Base-by-base conservation (phyloP, 2,888 invertebrate genomes). In the Caenorhabditis zanzibari region DNA sequence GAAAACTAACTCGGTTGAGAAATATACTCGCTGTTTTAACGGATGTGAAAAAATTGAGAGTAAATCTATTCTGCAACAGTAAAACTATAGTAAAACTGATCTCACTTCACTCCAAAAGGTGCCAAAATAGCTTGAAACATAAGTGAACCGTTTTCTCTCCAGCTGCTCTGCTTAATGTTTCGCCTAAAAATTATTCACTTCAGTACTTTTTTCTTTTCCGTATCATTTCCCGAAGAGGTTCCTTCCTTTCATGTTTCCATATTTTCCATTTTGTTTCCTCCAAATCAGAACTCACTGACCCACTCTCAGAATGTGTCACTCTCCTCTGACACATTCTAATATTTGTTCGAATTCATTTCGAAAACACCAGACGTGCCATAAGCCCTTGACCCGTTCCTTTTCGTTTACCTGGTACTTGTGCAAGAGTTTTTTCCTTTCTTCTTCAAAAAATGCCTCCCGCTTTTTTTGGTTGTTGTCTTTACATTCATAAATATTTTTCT, bases 361-460 rank as follows among this genome's bases (percentile, higher is more conserved):
- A 56, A 38, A 38, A 38, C 12, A 38, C 38, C 7, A 38, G 38
- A 24, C 56, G 28, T 56, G 19, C 56, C 28, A 47, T 22, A 47
- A 69, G 61, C 69, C 79, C 79, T 79, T 79, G 79, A 79, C 79
- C 77, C 69, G 38, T 66, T 22, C 47, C 28, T 64, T n/a, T n/a
- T n/a, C 3, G 24, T 22, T 52, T 54, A 69, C 71, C 71, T 63
- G 77, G 41, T 52, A 61, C 69, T 49, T 26, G 28, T 26, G 44
- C 58, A 47, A 6, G 19, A 4, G 32, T 32, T 12, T 38, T 38
- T 38, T 56, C 58, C 54, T 59, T 68, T 68, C 49, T 56, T 64
- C 44, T 54, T 54, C 19, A 12, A 72, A 38, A 28, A 74, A 64
- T 24, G 28, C 49, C 49, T 26, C 47, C 64, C 16, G 44, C 28